phyloP scores from a whole-genome alignment of 2,888 invertebrate genomes.

The Arge pagana region DNA sequence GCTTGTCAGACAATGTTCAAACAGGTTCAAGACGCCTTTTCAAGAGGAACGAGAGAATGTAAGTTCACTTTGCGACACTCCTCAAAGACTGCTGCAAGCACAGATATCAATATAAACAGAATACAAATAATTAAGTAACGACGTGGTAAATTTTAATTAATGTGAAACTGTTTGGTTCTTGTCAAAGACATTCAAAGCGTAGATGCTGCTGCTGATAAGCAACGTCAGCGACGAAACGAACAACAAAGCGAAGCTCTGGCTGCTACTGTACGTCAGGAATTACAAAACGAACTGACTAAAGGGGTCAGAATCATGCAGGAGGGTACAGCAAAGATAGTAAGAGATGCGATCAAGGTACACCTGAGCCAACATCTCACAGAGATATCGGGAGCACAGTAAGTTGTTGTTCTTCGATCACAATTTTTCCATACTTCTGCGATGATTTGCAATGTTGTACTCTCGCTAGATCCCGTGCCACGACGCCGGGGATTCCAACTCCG shows the following conservation, averaged over 20 bases:
- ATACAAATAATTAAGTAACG: constrained; percentile 26
- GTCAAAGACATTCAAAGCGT: constrained; percentile 61
- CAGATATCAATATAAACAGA: constrained; percentile 26
- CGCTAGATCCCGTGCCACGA: constrained; percentile 75
- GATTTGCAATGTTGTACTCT: constrained; percentile 60
- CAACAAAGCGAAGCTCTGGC: constrained; percentile 46
- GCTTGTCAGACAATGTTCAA: constrained; percentile 84
- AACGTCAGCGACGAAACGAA: constrained; percentile 55
- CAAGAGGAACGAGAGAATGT: constrained; percentile 90
- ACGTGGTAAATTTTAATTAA: constrained; percentile 24
- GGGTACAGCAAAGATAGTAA: constrained; percentile 46
- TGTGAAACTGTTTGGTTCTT: constrained; percentile 34
- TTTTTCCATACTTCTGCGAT: too few relatives aligned
- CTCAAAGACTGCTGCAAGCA: too few relatives aligned
- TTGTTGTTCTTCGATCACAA: neutral
- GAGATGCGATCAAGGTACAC: constrained; percentile 52
- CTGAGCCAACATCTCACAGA: constrained; percentile 52
- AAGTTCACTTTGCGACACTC: constrained; percentile 55
- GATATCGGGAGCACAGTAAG: constrained; percentile 50
- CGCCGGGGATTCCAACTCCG: constrained; percentile 68
- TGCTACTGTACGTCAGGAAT: constrained; percentile 45
- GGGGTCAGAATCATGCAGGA: constrained; percentile 47
- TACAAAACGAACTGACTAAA: constrained; percentile 48
- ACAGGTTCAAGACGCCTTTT: constrained; percentile 88
- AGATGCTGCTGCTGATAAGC: constrained; percentile 59